These are phyloP conservation scores for Polypedilum vanderplanki DNA, from an alignment of 1,140 invertebrate species.

Conservation along the genomic window DNA sequence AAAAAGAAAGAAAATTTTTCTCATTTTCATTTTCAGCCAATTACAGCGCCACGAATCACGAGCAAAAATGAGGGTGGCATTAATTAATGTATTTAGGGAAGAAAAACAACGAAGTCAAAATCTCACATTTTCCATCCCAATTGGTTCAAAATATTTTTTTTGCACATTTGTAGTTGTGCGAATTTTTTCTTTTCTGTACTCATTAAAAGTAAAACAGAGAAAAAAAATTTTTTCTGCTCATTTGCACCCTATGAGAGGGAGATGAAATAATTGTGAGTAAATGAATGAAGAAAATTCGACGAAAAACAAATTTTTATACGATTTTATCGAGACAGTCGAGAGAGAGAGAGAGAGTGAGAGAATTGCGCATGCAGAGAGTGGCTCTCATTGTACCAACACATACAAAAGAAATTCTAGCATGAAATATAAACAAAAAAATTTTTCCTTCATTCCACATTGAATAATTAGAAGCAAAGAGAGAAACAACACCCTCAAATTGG, in stretches of 20 bases:
- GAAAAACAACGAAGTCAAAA: not conserved
- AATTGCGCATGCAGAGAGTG: too few species aligned
- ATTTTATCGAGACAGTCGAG: too few species aligned
- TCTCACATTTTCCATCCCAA: not conserved
- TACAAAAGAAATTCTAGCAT: too few species aligned
- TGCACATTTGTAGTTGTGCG: not conserved
- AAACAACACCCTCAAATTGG: not conserved
- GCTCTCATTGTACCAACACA: too few species aligned
- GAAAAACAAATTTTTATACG: too few species aligned
- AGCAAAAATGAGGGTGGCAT: not conserved
- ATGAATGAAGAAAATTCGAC: too few species aligned
- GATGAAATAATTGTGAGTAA: too few species aligned
- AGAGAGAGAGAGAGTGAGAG: too few species aligned
- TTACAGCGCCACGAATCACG: not conserved
- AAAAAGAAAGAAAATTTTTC: not conserved
- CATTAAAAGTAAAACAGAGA: conserved; percentile 2
- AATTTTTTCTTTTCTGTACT: not conserved
- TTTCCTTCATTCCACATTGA: not conserved
- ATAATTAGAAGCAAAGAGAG: not conserved
- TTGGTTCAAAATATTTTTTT: not conserved
- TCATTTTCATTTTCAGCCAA: conserved; percentile 15
- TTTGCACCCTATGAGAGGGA: not conserved
- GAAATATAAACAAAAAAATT: too few species aligned
- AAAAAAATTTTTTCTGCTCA: not conserved
- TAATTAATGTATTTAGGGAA: not conserved